Evolutionary conservation across 2,797 vertebrate genomes (phyloP).

Genomic region (Clarias laeviceps): DNA sequence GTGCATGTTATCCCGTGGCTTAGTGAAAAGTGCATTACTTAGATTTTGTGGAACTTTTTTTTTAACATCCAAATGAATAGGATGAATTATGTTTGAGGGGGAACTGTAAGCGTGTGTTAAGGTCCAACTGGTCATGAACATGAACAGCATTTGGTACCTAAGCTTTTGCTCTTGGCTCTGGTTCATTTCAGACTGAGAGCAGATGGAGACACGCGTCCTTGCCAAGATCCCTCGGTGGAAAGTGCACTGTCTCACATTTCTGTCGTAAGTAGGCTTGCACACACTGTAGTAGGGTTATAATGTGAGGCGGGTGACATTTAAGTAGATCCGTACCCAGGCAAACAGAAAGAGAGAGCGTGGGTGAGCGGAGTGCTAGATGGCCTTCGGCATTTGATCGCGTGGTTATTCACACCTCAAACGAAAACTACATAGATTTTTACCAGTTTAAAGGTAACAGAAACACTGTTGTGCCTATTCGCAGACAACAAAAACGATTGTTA

Average conservation of each 20-base stretch:
- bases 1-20: not conserved
- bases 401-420: slow-evolving; percentile 43
- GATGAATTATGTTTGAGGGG: not conserved
- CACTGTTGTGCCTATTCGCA: not conserved
- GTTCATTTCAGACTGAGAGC: slow-evolving; percentile 56
- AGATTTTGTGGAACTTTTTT: not conserved
- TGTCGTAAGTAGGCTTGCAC: slow-evolving; percentile 31
- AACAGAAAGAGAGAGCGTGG: slow-evolving; percentile 42
- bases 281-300: slow-evolving; percentile 30
- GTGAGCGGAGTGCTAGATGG: slow-evolving; percentile 41
- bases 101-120: not conserved
- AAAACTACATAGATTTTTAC: slow-evolving; percentile 32
- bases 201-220: slow-evolving; percentile 52
- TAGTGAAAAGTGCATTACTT: not conserved
- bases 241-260: slow-evolving; percentile 36
- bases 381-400: slow-evolving; percentile 34
- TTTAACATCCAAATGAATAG: not conserved
- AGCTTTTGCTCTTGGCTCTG: slow-evolving; percentile 23
- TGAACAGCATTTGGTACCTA: slow-evolving; percentile 4
- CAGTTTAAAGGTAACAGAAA: slow-evolving; percentile 22
- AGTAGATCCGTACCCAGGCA: slow-evolving; percentile 36
- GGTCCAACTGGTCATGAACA: not conserved
- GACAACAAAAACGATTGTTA: not conserved
- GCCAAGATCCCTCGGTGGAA: slow-evolving; percentile 47
- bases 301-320: slow-evolving; percentile 49